These are phyloP conservation scores for Coregonus ussuriensis DNA, from an alignment of 2,797 vertebrate genomes.

Conservation along the genomic window DNA sequence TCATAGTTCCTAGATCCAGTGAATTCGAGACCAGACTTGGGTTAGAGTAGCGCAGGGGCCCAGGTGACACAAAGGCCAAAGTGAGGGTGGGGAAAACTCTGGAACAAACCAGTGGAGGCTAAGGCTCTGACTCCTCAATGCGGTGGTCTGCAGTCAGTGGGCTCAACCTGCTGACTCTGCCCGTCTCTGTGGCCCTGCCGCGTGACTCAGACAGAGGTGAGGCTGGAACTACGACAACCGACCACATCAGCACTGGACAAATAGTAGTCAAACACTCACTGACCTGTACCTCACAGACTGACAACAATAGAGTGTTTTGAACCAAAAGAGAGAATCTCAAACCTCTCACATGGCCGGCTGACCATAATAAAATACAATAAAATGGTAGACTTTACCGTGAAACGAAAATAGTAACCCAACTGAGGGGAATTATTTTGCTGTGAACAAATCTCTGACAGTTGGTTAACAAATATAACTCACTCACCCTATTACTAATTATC, in stretches of 20 bases:
- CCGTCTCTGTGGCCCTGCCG: too few species aligned
- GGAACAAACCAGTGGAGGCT: not conserved
- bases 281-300: not conserved
- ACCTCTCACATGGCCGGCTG: too few species aligned
- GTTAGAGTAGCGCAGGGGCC: not conserved
- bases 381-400: too few species aligned
- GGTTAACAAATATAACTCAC: too few species aligned
- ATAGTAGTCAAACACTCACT: not conserved
- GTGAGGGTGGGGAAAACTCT: too few species aligned
- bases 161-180: too few species aligned
- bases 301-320: not conserved
- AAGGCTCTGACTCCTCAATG: not conserved
- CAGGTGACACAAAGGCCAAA: too few species aligned
- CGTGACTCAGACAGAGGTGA: not conserved
- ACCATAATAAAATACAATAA: too few species aligned
- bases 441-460: too few species aligned
- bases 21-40: not conserved
- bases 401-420: too few species aligned
- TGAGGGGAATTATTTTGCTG: too few species aligned
- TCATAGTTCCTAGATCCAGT: not conserved
- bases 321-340: not conserved
- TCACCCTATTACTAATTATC: too few species aligned
- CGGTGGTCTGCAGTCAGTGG: not conserved
- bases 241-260: not conserved
- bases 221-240: not conserved